A percentile compares a stretch with the other conserved stretches of the same genome.
phyloP scores from a whole-genome alignment of 2,797 vertebrate genomes.

The Spea hammondii region DNA sequence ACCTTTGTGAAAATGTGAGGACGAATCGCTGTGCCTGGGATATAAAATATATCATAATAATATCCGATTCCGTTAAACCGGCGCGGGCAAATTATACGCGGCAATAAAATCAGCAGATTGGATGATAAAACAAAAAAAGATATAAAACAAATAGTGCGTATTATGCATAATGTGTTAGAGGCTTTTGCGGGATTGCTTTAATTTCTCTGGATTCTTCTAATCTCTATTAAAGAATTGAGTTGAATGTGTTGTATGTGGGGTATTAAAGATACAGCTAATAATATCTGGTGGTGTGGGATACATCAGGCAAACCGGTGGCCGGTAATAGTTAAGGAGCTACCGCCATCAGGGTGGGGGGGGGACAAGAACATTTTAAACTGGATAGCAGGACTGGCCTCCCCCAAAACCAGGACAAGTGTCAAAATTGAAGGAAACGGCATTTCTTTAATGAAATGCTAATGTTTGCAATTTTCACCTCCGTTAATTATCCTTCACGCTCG shows the following conservation, averaged over 20 bases:
- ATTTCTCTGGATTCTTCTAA: slow-evolving; percentile 7
- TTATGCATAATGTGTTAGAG: slow-evolving; percentile 21
- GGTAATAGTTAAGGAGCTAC: too few relatives aligned
- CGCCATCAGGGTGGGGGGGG: too few relatives aligned
- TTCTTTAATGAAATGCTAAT: too few relatives aligned
- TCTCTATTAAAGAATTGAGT: neutral
- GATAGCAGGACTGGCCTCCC: too few relatives aligned
- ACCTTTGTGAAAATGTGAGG: slow-evolving; percentile 4
- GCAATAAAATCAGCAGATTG: slow-evolving; percentile 45
- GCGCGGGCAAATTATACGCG: slow-evolving; percentile 27
- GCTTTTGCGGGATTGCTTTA: slow-evolving; percentile 20
- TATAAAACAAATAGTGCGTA: slow-evolving; percentile 36
- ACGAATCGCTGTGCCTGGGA: neutral
- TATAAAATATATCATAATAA: slow-evolving; percentile 7
- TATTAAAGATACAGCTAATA: too few relatives aligned
- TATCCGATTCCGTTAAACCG: slow-evolving; percentile 6
- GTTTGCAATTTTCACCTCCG: too few relatives aligned
- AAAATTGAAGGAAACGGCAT: too few relatives aligned
- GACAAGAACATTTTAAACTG: too few relatives aligned
- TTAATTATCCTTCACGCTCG: too few relatives aligned
- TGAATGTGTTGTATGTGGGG: neutral
- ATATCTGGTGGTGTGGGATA: too few relatives aligned
- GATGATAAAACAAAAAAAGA: slow-evolving; percentile 32
- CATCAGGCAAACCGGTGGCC: too few relatives aligned
- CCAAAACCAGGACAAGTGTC: too few relatives aligned